Conservation (phyloP, 2,888 invertebrate species). For the Oasisia sp. region DNA sequence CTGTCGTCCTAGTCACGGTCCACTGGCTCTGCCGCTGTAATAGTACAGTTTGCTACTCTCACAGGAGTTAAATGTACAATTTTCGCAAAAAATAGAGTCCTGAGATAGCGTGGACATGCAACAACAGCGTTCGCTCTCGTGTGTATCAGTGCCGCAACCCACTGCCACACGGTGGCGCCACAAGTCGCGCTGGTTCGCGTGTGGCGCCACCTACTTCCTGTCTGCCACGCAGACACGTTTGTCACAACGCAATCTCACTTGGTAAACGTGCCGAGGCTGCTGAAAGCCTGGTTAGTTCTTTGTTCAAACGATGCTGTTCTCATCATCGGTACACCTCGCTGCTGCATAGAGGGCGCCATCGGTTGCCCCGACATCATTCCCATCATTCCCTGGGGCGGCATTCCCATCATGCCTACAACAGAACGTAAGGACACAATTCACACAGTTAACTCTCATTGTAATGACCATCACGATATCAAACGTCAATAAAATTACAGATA, state of each 20-base stretch:
- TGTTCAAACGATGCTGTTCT: not conserved
- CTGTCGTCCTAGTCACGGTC: too few relatives aligned
- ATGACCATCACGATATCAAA: too few relatives aligned
- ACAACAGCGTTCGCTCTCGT: not conserved
- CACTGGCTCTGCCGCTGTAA: too few relatives aligned
- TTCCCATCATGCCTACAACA: slow-evolving; percentile 5
- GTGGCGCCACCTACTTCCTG: not conserved
- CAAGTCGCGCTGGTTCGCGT: not conserved
- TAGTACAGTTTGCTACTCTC: not conserved
- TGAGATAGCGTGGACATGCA: not conserved
- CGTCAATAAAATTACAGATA: too few relatives aligned
- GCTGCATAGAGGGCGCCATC: slow-evolving; percentile 5
- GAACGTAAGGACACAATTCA: not conserved
- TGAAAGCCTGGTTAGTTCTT: not conserved
- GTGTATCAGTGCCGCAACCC: not conserved
- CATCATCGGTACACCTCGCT: not conserved
- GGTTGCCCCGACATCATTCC: not conserved
- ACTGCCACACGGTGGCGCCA: not conserved
- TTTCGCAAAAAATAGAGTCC: slow-evolving; percentile 7
- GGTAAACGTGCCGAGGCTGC: slow-evolving; percentile 9
- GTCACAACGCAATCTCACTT: slow-evolving; percentile 10
- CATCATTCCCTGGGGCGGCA: not conserved
- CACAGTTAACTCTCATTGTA: too few relatives aligned
- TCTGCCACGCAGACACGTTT: too few relatives aligned
- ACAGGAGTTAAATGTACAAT: not conserved